Evolutionary conservation across 2,888 invertebrate species (phyloP).

Genomic region (Watsonalla binaria): DNA sequence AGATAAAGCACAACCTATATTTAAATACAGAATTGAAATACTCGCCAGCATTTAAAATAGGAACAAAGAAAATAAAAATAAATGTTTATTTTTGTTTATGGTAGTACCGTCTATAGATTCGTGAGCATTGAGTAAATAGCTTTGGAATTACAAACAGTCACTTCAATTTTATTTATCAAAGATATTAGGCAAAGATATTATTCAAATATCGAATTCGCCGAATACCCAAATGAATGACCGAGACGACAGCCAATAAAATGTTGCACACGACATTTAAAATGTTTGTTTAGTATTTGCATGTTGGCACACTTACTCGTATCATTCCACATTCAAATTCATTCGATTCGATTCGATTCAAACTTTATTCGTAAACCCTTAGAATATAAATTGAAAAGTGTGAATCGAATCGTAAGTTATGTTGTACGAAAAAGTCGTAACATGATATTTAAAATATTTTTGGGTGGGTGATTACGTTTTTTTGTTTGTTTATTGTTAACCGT

Average conservation of each 20-base stretch:
- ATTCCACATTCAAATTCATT: neutral
- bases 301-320: neutral
- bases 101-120: too few species aligned
- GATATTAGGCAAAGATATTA: too few species aligned
- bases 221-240: conserved; percentile 23
- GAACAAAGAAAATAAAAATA: too few species aligned
- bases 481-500: conserved; percentile 2
- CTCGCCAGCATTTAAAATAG: too few species aligned
- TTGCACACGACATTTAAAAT: conserved; percentile 15
- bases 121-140: too few species aligned
- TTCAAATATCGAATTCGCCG: conserved; percentile 3
- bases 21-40: too few species aligned
- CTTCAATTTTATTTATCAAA: too few species aligned
- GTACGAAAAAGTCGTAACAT: conserved; percentile 11
- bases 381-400: neutral
- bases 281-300: conserved; percentile 37
- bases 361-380: neutral
- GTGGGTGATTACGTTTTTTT: conserved; percentile 14
- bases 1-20: too few species aligned
- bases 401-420: neutral
- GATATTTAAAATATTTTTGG: conserved; percentile 16
- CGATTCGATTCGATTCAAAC: neutral
- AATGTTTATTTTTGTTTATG: too few species aligned
- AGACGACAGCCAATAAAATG: conserved; percentile 40
- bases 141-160: too few species aligned